Evolutionary conservation across 2,113 vertebrate species (phyloP).

Genomic region (Bolborhynchus lineola): DNA sequence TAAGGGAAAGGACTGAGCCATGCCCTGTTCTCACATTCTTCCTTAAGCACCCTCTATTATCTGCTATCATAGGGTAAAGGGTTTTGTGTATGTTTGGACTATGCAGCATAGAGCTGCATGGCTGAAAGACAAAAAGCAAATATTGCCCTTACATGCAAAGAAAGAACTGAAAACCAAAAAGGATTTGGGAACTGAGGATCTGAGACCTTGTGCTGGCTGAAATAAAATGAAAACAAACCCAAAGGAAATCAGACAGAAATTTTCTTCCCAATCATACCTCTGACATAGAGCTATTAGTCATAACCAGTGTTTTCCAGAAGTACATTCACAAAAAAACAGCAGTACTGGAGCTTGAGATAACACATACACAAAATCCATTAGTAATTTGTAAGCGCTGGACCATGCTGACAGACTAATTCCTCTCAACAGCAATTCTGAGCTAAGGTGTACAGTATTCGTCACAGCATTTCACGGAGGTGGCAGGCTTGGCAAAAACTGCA

Average conservation of each 20-base stretch:
- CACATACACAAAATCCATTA: constrained; percentile 8
- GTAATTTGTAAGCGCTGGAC: not conserved
- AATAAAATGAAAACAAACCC: not conserved
- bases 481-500: not conserved
- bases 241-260: not conserved
- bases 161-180: not conserved
- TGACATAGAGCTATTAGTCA: not conserved
- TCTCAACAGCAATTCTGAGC: not conserved
- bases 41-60: not conserved
- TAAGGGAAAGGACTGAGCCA: not conserved
- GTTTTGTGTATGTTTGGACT: not conserved
- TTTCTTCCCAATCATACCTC: not conserved
- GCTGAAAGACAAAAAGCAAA: not conserved
- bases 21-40: not conserved
- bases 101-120: not conserved
- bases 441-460: not conserved
- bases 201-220: not conserved
- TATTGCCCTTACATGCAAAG: not conserved
- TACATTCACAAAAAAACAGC: not conserved
- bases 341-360: constrained; percentile 1
- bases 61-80: not conserved
- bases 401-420: constrained; percentile 1
- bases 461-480: not conserved
- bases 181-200: not conserved
- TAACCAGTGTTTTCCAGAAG: not conserved